Evolutionary conservation across 2,888 invertebrate species (phyloP).

Genomic region (Gortyna flavago): DNA sequence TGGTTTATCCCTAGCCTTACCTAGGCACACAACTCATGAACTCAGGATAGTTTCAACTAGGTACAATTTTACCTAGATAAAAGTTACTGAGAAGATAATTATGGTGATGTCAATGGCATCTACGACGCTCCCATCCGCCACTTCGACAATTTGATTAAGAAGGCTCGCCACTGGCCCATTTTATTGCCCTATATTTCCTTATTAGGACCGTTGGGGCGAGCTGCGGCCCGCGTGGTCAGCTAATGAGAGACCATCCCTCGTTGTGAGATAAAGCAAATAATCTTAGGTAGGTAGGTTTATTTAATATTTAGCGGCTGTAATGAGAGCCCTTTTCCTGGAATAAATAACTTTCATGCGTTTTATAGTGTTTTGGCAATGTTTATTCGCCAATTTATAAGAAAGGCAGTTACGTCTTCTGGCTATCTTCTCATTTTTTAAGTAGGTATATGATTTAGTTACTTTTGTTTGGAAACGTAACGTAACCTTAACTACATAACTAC

Average conservation of each 20-base stretch:
- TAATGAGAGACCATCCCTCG: conserved; percentile 61
- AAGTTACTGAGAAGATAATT: conserved; percentile 54
- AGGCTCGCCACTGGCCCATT: conserved; percentile 79
- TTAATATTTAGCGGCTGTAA: not conserved
- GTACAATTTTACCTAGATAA: not conserved
- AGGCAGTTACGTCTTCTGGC: no score
- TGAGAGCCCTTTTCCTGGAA: not conserved
- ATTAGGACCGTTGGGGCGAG: conserved; percentile 80
- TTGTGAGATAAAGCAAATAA: conserved; percentile 36
- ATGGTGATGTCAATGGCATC: conserved; percentile 62
- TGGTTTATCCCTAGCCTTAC: no score
- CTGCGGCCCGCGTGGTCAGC: conserved; percentile 45
- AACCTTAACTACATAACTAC: no score
- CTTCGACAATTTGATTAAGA: conserved; percentile 87
- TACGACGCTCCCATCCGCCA: conserved; percentile 75
- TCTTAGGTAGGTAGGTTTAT: not conserved
- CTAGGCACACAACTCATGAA: not conserved
- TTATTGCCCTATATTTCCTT: conserved; percentile 89
- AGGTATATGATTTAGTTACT: no score
- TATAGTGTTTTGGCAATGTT: not conserved
- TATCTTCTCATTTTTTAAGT: not conserved
- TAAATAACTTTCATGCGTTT: no score
- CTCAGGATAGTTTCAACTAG: not conserved
- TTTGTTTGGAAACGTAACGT: not conserved
- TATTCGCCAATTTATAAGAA: not conserved